Conservation (phyloP, 2,113 vertebrate species). For the Cichladusa arquata region DNA sequence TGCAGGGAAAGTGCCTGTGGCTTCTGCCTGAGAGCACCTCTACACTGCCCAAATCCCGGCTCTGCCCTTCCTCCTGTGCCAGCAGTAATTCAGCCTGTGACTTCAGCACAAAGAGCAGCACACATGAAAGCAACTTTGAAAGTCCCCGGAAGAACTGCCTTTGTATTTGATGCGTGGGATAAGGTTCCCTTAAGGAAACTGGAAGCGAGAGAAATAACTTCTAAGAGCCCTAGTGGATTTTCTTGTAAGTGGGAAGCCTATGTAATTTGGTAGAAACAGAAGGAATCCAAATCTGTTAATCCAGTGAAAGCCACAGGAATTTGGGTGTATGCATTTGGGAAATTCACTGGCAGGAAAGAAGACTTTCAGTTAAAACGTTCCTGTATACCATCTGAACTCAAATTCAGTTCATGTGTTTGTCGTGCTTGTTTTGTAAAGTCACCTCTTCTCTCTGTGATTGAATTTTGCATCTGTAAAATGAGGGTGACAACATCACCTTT, state of each 20-base stretch:
- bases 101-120: background rate
- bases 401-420: background rate
- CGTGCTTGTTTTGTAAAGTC: background rate
- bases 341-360: background rate
- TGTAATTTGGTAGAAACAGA: background rate
- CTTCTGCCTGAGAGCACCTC: background rate
- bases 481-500: background rate
- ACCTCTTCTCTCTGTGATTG: background rate
- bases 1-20: background rate
- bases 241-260: background rate
- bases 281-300: background rate
- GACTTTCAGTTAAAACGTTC: background rate
- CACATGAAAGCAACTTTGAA: conserved; percentile 25
- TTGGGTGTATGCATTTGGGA: background rate
- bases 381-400: background rate
- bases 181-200: background rate
- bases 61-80: background rate
- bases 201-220: background rate
- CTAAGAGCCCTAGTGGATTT: background rate
- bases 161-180: conserved; percentile 17
- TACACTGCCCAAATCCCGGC: fast-evolving
- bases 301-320: background rate
- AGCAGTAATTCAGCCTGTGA: background rate
- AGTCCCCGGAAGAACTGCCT: background rate
- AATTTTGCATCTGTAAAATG: background rate